Evolutionary conservation across 2,797 vertebrate species (phyloP).

Genomic region (Pipistrellus pygmaeus): DNA sequence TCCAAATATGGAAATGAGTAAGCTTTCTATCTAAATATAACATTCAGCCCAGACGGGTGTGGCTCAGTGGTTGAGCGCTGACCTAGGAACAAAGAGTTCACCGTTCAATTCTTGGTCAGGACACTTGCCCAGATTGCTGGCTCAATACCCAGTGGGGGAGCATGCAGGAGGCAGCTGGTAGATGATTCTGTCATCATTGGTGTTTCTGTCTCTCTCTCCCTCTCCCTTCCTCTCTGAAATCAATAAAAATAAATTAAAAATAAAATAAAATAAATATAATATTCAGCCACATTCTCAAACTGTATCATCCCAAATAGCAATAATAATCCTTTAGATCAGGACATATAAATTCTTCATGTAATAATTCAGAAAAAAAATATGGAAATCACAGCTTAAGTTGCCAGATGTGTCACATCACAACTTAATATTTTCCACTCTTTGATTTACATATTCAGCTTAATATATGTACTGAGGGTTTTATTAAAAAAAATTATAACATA

Average conservation of each 20-base stretch:
- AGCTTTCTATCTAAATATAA: neutral
- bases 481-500: neutral
- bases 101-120: too few relatives aligned
- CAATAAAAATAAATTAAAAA: too few relatives aligned
- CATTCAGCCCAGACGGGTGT: neutral
- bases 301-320: neutral
- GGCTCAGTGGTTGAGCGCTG: too few relatives aligned
- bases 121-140: too few relatives aligned
- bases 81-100: too few relatives aligned
- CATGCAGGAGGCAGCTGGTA: too few relatives aligned
- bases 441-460: conserved; percentile 37
- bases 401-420: neutral
- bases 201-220: too few relatives aligned
- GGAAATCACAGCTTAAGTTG: conserved; percentile 30
- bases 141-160: too few relatives aligned
- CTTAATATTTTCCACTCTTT: conserved; percentile 26
- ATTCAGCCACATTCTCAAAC: conserved; percentile 13
- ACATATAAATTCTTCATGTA: neutral
- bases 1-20: conserved; percentile 40
- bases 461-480: neutral
- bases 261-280: neutral
- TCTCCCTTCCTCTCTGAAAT: too few relatives aligned
- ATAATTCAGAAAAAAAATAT: neutral
- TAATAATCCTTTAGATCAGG: conserved; percentile 15
- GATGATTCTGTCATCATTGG: too few relatives aligned